phyloP scores from a whole-genome alignment of 30 jellyfish, hydroid and myxozoan species.

The Haliclystus octoradiatus region DNA sequence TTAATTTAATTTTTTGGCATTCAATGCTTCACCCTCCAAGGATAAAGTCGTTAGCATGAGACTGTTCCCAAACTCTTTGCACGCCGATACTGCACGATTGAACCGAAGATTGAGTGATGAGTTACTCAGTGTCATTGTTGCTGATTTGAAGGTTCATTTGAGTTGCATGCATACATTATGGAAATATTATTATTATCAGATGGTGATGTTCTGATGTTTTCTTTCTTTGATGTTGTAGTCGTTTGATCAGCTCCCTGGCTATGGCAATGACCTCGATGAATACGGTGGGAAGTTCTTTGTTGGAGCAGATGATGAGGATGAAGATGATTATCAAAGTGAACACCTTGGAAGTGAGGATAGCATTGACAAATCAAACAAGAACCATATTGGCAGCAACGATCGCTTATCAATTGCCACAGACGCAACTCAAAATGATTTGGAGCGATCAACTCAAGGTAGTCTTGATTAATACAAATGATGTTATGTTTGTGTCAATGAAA shows the following conservation, averaged over 20 bases:
- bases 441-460: background rate
- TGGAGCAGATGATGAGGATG: constrained; percentile 37
- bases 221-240: constrained; percentile 18
- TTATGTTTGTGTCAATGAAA: no score
- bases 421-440: background rate
- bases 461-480: no score
- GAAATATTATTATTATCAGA: no score
- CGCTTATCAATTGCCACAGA: background rate
- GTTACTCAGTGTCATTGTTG: background rate
- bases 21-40: background rate
- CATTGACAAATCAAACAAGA: constrained; percentile 26
- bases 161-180: no score
- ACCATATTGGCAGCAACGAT: background rate
- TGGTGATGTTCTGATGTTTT: background rate
- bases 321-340: constrained; percentile 45
- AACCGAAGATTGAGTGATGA: background rate
- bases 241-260: constrained; percentile 16
- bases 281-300: constrained; percentile 10
- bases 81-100: no score
- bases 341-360: constrained; percentile 83
- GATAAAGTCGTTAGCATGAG: background rate
- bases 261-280: constrained; percentile 48
- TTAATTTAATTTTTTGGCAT: background rate
- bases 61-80: background rate
- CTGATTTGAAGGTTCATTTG: background rate